Evolutionary conservation across 2,888 invertebrate species (phyloP), one percentile per base, ranked within the genome.

Genomic region (Calameuta pallipes): DNA sequence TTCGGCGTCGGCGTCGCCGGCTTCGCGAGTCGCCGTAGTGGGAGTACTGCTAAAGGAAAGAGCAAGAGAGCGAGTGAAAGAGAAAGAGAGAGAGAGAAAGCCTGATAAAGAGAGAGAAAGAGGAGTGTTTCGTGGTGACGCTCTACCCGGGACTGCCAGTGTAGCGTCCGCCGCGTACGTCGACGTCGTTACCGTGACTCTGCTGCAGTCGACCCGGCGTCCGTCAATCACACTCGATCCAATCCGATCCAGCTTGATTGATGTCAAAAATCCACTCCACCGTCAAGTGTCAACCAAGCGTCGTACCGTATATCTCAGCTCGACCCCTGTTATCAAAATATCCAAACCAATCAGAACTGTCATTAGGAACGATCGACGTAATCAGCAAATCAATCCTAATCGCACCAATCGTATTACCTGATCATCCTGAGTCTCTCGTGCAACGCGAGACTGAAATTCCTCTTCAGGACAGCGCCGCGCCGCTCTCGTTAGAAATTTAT

Each of bases 121-220:
- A 71, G 30, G 75, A 56, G 37, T 41, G 31, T 30, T 79, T 80
- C 84, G 80, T 78, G 77, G 74, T 79, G 78, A 77, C 83, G 78
- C 76, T 79, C 81, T 81, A 82, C 81, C 86, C 86, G 83, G 86
- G 84, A 86, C 81, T 81, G 81, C 82, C 85, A 86, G 86, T 86
- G 83, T 85, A 81, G 82, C 85, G 86, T 83, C 85, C 85, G 84
- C 83, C 80, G 84, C 84, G 84, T 83, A 86, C 79, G 76, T 76
- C 82, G 78, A 80, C 76, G 82, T 80, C 76, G 35, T 69, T 13
- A 23, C 75, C 15, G 33, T 73, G 31, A 41, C 23, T 41, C 13
- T 41, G 4, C 41, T 41, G 41, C 41, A 15, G 15, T 41, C 15
- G 15, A 41, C 37, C 37, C 37, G 37, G 15, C 15, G 4, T 15